Evolutionary conservation across 2,113 vertebrate genomes (phyloP).

Genomic region (Brevimyrus niger): DNA sequence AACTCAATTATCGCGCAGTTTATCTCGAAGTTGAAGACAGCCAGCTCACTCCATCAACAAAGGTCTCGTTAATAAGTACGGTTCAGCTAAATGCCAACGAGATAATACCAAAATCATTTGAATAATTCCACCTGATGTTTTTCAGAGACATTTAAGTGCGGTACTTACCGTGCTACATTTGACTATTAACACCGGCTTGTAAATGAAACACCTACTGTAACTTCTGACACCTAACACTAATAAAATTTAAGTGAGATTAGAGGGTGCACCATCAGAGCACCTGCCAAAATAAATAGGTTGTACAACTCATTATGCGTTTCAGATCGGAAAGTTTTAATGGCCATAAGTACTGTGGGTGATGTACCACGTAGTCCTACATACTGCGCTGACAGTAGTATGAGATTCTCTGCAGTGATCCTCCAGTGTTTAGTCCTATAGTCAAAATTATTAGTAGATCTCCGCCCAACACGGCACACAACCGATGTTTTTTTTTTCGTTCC

Average conservation of each 20-base stretch:
- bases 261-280: slow-evolving; percentile 1
- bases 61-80: slow-evolving; percentile 36
- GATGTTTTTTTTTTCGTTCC: not conserved
- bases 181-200: slow-evolving; percentile 37
- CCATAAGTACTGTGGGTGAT: not conserved
- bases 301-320: not conserved
- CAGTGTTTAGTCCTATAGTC: not conserved
- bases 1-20: slow-evolving; percentile 38
- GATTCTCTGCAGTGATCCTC: not conserved
- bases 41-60: slow-evolving; percentile 38
- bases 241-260: slow-evolving; percentile 26
- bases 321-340: not conserved
- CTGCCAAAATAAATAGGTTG: slow-evolving; percentile 16
- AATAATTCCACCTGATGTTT: slow-evolving; percentile 48
- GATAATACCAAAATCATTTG: slow-evolving; percentile 55
- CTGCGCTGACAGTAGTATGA: not conserved
- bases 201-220: slow-evolving; percentile 17
- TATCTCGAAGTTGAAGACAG: slow-evolving; percentile 35
- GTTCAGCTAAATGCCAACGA: slow-evolving; percentile 51
- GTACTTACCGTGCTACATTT: slow-evolving; percentile 42
- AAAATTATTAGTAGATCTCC: not conserved
- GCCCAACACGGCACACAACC: not conserved
- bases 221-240: slow-evolving; percentile 12
- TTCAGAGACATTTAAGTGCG: slow-evolving; percentile 34
- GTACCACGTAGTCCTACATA: not conserved